phyloP scores from a whole-genome alignment of 2,797 vertebrate genomes.

The Poeciliopsis presidionis region DNA sequence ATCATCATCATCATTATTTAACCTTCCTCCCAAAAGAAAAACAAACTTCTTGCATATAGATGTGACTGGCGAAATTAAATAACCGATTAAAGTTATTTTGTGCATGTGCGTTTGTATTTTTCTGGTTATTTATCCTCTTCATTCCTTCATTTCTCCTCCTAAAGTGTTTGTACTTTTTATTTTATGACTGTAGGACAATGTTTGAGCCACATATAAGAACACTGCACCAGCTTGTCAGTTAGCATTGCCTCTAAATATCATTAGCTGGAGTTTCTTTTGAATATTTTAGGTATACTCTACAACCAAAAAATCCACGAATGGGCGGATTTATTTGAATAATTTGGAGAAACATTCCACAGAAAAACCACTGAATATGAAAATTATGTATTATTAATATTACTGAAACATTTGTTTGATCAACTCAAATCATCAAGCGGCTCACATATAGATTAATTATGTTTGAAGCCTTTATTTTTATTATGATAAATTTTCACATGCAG shows the following conservation, averaged over 20 bases:
- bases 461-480: background rate
- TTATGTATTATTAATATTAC: too few species aligned
- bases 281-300: background rate
- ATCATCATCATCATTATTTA: background rate
- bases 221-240: background rate
- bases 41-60: background rate
- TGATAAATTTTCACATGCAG: background rate
- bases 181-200: background rate
- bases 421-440: background rate
- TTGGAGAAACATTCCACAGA: background rate
- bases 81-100: background rate
- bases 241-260: background rate
- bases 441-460: background rate
- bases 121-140: too few species aligned
- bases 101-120: background rate
- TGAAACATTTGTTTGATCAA: too few species aligned
- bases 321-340: background rate
- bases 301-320: background rate
- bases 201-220: background rate
- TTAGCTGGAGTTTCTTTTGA: background rate
- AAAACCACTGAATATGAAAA: background rate
- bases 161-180: background rate
- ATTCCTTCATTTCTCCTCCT: too few species aligned
- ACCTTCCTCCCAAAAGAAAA: background rate
- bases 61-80: background rate